Evolutionary conservation across 2,797 vertebrate species (phyloP).

Genomic region (Gallirallus australis): DNA sequence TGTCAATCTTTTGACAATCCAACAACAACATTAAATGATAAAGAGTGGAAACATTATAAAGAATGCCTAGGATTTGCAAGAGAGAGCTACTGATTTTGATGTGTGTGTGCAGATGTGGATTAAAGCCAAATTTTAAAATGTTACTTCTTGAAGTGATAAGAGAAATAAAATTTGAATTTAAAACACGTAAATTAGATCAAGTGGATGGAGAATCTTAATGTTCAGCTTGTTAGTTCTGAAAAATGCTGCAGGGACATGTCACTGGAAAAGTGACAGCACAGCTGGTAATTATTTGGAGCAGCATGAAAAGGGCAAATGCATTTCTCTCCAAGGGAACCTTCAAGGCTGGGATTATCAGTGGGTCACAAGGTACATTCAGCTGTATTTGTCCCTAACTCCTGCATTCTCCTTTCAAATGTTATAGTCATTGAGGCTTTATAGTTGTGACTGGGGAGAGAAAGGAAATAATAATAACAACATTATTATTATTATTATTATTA

Average conservation of each 20-base stretch:
- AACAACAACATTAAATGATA: not conserved
- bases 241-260: slow-evolving; percentile 7
- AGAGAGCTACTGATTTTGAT: not conserved
- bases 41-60: not conserved
- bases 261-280: slow-evolving; percentile 1
- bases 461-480: not conserved
- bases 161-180: slow-evolving; percentile 24
- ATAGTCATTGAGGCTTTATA: not conserved
- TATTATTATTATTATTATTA: too few relatives aligned
- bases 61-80: not conserved
- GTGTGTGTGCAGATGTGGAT: not conserved
- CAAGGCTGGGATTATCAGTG: not conserved
- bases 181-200: not conserved
- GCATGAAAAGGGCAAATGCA: slow-evolving; percentile 4
- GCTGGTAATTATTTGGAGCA: slow-evolving; percentile 46
- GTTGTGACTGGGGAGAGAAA: not conserved
- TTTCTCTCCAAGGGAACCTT: not conserved
- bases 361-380: not conserved
- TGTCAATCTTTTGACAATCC: slow-evolving; percentile 16
- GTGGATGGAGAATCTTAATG: not conserved
- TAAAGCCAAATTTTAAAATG: not conserved
- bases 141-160: not conserved
- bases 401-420: slow-evolving; percentile 2
- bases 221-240: slow-evolving; percentile 25
- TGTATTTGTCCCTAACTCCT: not conserved